Percentiles rank a stretch among this genome's conserved stretches.
Conservation (phyloP, 2,113 vertebrate species). For the Corydoras maculifer region DNA sequence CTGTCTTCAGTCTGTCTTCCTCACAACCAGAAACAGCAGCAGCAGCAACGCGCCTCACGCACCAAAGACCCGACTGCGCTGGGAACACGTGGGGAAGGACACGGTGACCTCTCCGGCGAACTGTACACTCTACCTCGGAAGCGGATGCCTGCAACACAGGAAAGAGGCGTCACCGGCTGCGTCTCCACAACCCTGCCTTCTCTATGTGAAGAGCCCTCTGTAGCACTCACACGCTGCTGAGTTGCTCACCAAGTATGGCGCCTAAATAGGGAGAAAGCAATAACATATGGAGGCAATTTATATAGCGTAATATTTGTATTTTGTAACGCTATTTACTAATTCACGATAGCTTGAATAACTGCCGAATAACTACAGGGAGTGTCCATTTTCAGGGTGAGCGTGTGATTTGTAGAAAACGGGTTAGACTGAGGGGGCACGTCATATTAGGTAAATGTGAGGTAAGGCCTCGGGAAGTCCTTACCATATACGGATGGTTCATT, state of each 20-base stretch:
- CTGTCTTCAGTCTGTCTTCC: neutral
- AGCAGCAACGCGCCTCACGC: neutral
- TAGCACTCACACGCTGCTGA: neutral
- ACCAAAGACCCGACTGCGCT: neutral
- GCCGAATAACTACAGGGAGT: too few relatives aligned
- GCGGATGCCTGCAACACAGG: neutral
- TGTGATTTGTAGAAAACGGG: too few relatives aligned
- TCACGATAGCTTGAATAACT: too few relatives aligned
- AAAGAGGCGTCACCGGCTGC: neutral
- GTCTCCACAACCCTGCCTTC: neutral
- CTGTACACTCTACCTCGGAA: constrained; percentile 57
- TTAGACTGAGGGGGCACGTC: too few relatives aligned
- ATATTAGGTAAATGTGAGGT: too few relatives aligned
- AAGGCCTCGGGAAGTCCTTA: too few relatives aligned
- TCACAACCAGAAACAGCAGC: neutral
- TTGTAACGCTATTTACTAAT: too few relatives aligned
- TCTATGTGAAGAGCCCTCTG: neutral
- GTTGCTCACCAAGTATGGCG: neutral
- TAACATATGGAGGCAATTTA: too few relatives aligned
- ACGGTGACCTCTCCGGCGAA: constrained; percentile 61
- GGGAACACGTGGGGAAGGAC: constrained; percentile 70
- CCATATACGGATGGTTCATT: too few relatives aligned
- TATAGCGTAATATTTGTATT: too few relatives aligned
- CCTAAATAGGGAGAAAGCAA: neutral
- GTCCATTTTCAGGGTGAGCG: too few relatives aligned